Evolutionary conservation across 2,113 vertebrate genomes (phyloP).

Genomic region (Turdus rufiventris): DNA sequence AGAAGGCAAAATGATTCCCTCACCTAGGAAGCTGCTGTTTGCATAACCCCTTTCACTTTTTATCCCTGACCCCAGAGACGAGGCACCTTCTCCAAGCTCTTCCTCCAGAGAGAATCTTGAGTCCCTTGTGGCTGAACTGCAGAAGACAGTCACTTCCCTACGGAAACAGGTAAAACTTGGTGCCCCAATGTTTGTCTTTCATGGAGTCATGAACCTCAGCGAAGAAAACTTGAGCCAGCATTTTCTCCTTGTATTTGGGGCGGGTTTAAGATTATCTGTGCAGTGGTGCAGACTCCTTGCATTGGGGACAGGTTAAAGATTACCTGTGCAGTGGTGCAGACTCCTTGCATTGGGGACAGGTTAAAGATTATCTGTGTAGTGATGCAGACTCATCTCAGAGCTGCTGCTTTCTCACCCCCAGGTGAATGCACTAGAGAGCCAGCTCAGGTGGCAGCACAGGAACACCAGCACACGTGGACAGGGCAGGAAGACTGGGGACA

Average conservation of each 20-base stretch:
- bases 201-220: background rate
- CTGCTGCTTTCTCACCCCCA: background rate
- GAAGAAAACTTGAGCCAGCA: background rate
- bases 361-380: background rate
- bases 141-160: slow-evolving; percentile 51
- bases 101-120: slow-evolving; percentile 24
- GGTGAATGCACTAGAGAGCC: slow-evolving; percentile 49
- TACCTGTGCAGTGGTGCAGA: background rate
- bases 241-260: background rate
- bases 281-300: background rate
- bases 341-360: background rate
- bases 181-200: background rate
- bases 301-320: background rate
- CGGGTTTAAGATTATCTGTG: background rate
- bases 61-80: background rate
- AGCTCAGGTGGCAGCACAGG: slow-evolving; percentile 47
- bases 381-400: background rate
- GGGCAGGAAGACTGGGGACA: background rate
- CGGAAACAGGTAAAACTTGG: slow-evolving; percentile 50
- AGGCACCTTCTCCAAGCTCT: background rate
- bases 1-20: background rate
- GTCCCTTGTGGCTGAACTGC: slow-evolving; percentile 52
- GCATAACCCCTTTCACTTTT: background rate
- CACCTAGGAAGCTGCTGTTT: background rate
- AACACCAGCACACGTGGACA: background rate